Conservation (phyloP, 92 coral and sea anemone genomes). For the Parazoanthus darwini region DNA sequence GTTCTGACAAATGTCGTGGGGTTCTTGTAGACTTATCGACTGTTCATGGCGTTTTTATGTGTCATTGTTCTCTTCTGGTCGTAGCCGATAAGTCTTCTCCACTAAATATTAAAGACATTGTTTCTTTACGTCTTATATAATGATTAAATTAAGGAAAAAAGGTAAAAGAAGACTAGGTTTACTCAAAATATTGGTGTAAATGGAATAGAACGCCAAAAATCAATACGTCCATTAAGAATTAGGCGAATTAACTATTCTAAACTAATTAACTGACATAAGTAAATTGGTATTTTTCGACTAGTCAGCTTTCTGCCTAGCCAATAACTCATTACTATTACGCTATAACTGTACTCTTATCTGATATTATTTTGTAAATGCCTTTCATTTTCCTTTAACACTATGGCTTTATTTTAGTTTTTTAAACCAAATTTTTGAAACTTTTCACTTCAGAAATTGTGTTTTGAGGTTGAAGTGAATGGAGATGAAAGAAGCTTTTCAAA, state of each 20-base stretch:
- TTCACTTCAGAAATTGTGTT: not conserved
- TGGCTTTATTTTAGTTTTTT: too few relatives aligned
- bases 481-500: not conserved
- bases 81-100: slow-evolving; percentile 30
- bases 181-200: not conserved
- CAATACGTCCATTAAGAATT: not conserved
- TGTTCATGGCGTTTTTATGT: slow-evolving; percentile 6
- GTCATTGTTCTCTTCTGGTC: slow-evolving; percentile 4
- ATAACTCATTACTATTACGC: not conserved
- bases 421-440: not conserved
- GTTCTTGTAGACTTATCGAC: slow-evolving; percentile 15
- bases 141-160: not conserved
- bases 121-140: not conserved
- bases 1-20: not conserved
- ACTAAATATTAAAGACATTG: not conserved
- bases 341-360: not conserved
- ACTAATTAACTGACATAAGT: not conserved
- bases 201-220: not conserved
- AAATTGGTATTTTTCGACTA: not conserved
- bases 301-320: not conserved
- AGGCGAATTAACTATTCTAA: slow-evolving; percentile 12
- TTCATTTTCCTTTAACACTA: too few relatives aligned
- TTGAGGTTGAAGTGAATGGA: not conserved
- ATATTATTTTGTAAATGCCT: too few relatives aligned
- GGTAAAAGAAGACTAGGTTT: not conserved